Base-by-base conservation (phyloP, 2,113 vertebrate genomes). In the Seriola aureovittata region DNA sequence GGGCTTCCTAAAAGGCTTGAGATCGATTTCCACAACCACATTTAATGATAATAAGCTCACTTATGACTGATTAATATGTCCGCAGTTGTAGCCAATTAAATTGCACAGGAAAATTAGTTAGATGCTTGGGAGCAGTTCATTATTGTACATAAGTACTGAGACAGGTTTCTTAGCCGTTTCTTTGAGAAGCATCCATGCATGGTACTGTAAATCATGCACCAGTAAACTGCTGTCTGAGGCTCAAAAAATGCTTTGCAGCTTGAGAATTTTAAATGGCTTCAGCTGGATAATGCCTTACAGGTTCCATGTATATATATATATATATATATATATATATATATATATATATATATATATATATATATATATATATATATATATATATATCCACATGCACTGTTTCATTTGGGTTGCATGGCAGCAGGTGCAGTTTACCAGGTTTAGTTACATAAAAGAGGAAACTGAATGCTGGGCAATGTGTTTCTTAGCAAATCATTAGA, bases 401-500 rank as follows among this genome's bases (percentile, higher is more conserved):
- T 80, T 79, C 60, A 60, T 17, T 17, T 59, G 50, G 71, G 12
- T 81, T 76, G 34, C 70, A 59, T 50, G 52, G 68, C 68, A 57
- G 59, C 62, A 71, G 75, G 32, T 71, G 44, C 38, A 9, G 59
- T 78, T 70, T 78, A 72, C 81, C 78, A 78, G 67, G 75, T 86
- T 88, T 64, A 82, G 68, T 34, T 44, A 71, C 68, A 88, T 57
- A 83, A 82, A 75, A 72, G 54, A 81, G 72, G 19, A 50, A 69
- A 59, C 38, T 87, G 85, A 89, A 76, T 77, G 65, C 36, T 48
- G 60, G 57, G 76, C 48, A 79, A 63, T 65, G 57, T 85, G 80
- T 77, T 88, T 48, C 78, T 60, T 52, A 68, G 82, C 36, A 84
- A 89, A 91, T 91, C 86, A 92, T 91, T 81, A 75, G 73, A 89